Conservation (phyloP, 1,140 invertebrate genomes). For the Musca domestica region DNA sequence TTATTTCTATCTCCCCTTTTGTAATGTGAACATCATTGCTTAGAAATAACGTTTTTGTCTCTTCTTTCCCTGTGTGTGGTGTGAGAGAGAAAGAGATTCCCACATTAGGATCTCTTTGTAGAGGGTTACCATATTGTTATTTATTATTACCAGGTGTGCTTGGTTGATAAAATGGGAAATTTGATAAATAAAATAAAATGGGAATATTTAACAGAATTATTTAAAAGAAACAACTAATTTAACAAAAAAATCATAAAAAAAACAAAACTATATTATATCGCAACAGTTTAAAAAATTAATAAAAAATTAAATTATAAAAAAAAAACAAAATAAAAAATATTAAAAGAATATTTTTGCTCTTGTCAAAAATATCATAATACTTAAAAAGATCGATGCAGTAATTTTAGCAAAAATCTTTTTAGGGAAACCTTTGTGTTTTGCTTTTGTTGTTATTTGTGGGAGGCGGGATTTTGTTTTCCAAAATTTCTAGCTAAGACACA, state of each 20-base stretch:
- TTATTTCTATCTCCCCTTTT: too few relatives aligned
- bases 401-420: neutral
- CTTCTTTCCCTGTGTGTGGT: too few relatives aligned
- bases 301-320: conserved; percentile 17
- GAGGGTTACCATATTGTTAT: too few relatives aligned
- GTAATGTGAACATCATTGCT: too few relatives aligned
- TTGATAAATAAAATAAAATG: neutral
- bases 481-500: too few relatives aligned
- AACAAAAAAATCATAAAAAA: neutral
- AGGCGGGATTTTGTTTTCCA: neutral
- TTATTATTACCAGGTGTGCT: too few relatives aligned
- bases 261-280: conserved; percentile 4
- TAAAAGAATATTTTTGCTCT: conserved; percentile 26
- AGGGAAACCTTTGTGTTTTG: neutral
- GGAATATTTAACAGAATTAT: neutral
- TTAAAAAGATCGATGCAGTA: neutral
- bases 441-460: neutral
- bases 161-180: too few relatives aligned
- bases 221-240: neutral
- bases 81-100: too few relatives aligned
- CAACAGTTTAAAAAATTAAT: conserved; percentile 18
- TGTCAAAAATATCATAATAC: conserved; percentile 29
- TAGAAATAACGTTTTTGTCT: too few relatives aligned
- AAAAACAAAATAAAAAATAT: conserved; percentile 13
- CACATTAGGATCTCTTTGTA: too few relatives aligned